phyloP scores from a whole-genome alignment of 2,888 invertebrate genomes.

The Cephalotes varians region DNA sequence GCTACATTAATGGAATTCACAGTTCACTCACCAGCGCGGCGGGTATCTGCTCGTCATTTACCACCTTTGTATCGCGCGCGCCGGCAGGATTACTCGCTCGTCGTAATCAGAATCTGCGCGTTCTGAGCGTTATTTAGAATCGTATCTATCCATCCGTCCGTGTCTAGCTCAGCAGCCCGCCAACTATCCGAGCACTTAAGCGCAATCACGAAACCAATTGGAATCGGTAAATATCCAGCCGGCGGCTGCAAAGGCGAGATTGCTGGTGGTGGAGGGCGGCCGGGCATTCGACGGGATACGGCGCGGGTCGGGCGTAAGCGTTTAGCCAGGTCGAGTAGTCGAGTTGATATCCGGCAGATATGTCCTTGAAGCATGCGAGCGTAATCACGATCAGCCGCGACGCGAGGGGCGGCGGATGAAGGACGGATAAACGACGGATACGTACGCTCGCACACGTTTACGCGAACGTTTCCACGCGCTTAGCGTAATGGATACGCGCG shows the following conservation, averaged over 20 bases:
- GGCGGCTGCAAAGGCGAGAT: constrained; percentile 65
- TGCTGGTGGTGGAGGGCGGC: constrained; percentile 22
- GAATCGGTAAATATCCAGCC: constrained; percentile 82
- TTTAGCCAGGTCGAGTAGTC: constrained; percentile 76
- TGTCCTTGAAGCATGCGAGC: constrained; percentile 85
- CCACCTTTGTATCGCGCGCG: background rate
- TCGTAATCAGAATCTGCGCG: constrained; percentile 24
- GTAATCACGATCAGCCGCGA: constrained; percentile 74
- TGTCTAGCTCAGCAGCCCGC: constrained; percentile 43
- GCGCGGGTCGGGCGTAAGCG: constrained; percentile 69
- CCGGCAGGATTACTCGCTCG: background rate
- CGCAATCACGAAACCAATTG: constrained; percentile 84
- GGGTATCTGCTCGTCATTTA: constrained; percentile 16
- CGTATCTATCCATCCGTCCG: constrained; percentile 35
- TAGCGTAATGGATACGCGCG: constrained; percentile 70
- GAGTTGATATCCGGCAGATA: constrained; percentile 82
- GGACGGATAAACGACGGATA: constrained; percentile 63
- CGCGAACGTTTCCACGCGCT: constrained; percentile 69
- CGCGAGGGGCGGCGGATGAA: constrained; percentile 57
- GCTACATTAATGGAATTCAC: constrained; percentile 25
- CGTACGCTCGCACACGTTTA: constrained; percentile 54
- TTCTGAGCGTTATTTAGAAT: constrained; percentile 36
- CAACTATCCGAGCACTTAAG: constrained; percentile 76
- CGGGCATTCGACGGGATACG: constrained; percentile 42
- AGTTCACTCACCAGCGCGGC: background rate